Evolutionary conservation across 1,140 invertebrate genomes (phyloP).

Genomic region (Papilio polytes): DNA sequence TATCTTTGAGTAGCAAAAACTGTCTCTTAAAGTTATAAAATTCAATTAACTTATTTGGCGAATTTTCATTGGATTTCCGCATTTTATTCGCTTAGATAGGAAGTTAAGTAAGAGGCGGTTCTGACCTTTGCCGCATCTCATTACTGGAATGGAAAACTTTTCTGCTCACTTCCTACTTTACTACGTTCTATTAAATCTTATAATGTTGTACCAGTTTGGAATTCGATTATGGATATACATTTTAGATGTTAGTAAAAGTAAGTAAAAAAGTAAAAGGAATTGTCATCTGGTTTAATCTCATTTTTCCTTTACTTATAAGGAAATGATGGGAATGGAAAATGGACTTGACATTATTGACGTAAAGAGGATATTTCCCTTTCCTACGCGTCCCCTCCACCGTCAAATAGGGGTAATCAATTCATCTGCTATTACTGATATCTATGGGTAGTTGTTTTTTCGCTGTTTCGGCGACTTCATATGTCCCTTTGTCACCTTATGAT

Average conservation of each 20-base stretch:
- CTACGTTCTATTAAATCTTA: conserved; percentile 10
- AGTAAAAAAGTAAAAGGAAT: too few species aligned
- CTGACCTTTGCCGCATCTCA: conserved; percentile 13
- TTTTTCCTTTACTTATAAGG: too few species aligned
- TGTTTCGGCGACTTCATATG: too few species aligned
- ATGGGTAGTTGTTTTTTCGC: too few species aligned
- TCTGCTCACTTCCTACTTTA: conserved; percentile 4
- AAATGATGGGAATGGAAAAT: too few species aligned
- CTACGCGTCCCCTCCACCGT: too few species aligned
- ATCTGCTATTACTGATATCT: too few species aligned
- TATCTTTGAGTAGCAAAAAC: not conserved
- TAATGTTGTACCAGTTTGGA: not conserved
- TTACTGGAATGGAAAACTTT: conserved; percentile 26
- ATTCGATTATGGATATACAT: not conserved
- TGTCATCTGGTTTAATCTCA: too few species aligned
- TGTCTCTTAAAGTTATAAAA: conserved; percentile 6
- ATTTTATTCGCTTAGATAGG: conserved; percentile 13
- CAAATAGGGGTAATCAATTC: too few species aligned
- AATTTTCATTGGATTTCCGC: conserved; percentile 20
- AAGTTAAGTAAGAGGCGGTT: not conserved
- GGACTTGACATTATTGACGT: too few species aligned
- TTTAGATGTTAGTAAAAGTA: not conserved
- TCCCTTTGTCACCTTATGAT: too few species aligned
- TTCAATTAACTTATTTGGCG: conserved; percentile 1
- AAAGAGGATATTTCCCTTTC: too few species aligned